These are phyloP conservation scores for Sesia bembeciformis DNA, from an alignment of 2,888 invertebrate genomes.

Conservation along the genomic window DNA sequence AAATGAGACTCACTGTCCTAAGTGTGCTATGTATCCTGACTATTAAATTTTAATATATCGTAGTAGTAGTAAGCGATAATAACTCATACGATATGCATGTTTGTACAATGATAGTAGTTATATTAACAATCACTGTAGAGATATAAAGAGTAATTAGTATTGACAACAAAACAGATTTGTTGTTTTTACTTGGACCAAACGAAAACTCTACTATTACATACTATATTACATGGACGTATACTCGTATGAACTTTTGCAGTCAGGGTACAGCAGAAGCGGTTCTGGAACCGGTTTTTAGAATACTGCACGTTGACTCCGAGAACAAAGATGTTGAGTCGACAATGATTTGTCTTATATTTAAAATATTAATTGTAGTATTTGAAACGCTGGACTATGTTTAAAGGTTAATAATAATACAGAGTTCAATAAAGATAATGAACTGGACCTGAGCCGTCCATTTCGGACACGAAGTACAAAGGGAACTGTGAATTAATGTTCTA, in stretches of 20 bases:
- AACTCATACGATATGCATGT: no score
- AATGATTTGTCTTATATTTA: not conserved
- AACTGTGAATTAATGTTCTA: no score
- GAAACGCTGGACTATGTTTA: not conserved
- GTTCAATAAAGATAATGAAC: no score
- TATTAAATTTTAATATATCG: no score
- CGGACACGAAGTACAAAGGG: no score
- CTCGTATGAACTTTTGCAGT: slow-evolving; percentile 60
- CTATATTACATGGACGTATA: slow-evolving; percentile 39
- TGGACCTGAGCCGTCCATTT: no score
- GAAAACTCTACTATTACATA: slow-evolving; percentile 35
- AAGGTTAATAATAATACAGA: no score
- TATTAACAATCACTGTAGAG: not conserved
- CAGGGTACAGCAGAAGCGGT: slow-evolving; percentile 44
- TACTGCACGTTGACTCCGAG: slow-evolving; percentile 36
- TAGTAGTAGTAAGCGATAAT: no score
- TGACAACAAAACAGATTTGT: not conserved
- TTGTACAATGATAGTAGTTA: no score
- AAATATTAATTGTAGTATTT: not conserved
- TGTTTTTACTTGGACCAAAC: slow-evolving; percentile 4
- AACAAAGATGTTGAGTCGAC: slow-evolving; percentile 25
- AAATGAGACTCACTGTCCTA: no score
- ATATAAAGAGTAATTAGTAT: not conserved
- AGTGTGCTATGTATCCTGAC: no score
- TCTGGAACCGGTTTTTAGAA: slow-evolving; percentile 47